phyloP scores from a whole-genome alignment of 2,888 invertebrate genomes.

The Hypomecis atomaria region DNA sequence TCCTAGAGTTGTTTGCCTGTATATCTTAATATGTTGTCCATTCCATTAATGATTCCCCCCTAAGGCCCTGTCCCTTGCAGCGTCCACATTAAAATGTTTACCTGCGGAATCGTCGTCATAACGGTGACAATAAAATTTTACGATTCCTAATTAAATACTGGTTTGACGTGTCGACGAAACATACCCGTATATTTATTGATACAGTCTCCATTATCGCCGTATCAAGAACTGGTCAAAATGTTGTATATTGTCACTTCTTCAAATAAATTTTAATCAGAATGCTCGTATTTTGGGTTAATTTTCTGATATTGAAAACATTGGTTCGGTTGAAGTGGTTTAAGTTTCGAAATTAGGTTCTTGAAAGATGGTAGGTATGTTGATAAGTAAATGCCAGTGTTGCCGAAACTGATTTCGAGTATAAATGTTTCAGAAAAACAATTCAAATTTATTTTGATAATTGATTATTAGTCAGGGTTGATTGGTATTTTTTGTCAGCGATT shows the following conservation, averaged over 20 bases:
- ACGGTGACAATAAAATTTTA: constrained; percentile 39
- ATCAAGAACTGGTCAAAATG: constrained; percentile 13
- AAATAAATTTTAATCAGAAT: constrained; percentile 8
- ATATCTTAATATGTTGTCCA: no score
- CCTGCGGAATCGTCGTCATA: constrained; percentile 25
- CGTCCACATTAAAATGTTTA: constrained; percentile 33
- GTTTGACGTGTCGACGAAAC: constrained; percentile 42
- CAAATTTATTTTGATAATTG: no score
- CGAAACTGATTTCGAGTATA: neutral
- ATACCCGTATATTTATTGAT: constrained; percentile 13
- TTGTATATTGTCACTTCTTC: constrained; percentile 6
- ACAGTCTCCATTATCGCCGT: constrained; percentile 1
- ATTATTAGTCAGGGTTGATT: no score
- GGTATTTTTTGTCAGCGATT: no score
- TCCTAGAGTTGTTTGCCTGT: no score
- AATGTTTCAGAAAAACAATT: no score
- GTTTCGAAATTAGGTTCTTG: neutral
- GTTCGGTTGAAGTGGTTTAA: neutral
- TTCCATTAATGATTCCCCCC: neutral
- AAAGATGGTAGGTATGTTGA: neutral
- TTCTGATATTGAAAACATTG: neutral
- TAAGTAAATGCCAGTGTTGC: neutral
- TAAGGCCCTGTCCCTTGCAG: neutral
- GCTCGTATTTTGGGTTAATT: constrained; percentile 6
- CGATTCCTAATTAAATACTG: constrained; percentile 45